Conservation (phyloP, 2,113 vertebrate species). For the Symphodus melops region DNA sequence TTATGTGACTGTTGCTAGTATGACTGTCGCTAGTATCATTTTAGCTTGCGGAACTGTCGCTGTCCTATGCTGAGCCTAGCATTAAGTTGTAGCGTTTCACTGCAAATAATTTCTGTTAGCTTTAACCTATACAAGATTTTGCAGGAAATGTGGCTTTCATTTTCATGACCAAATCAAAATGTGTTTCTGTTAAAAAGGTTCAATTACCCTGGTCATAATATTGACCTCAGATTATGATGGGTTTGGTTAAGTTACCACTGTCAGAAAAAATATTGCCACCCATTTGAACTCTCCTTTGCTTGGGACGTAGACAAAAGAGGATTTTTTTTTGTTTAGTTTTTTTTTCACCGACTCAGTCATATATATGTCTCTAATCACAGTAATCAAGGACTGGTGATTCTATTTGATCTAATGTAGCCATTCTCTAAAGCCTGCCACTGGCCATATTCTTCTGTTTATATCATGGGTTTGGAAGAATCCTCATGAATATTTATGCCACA, state of each 20-base stretch:
- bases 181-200: background rate
- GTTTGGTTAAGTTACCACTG: conserved; percentile 2
- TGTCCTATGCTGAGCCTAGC: background rate
- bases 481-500: conserved; percentile 80
- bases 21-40: too few relatives aligned
- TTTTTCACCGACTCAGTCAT: conserved; percentile 29
- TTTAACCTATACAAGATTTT: background rate
- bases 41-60: background rate
- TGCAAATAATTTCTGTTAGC: background rate
- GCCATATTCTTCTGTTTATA: conserved; percentile 80
- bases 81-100: background rate
- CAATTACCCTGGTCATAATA: background rate
- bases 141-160: background rate
- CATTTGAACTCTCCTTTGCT: conserved; percentile 33
- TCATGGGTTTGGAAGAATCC: conserved; percentile 62
- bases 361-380: conserved; percentile 61
- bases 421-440: conserved; percentile 75
- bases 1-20: too few relatives aligned
- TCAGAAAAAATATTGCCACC: conserved; percentile 20
- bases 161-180: conserved; percentile 8
- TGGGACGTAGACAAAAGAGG: conserved; percentile 7
- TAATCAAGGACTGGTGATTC: conserved; percentile 77
- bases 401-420: conserved; percentile 75
- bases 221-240: background rate
- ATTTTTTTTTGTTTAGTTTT: conserved; percentile 36